phyloP scores from a whole-genome alignment of 2,888 invertebrate species.

The Drosophila algonquin region DNA sequence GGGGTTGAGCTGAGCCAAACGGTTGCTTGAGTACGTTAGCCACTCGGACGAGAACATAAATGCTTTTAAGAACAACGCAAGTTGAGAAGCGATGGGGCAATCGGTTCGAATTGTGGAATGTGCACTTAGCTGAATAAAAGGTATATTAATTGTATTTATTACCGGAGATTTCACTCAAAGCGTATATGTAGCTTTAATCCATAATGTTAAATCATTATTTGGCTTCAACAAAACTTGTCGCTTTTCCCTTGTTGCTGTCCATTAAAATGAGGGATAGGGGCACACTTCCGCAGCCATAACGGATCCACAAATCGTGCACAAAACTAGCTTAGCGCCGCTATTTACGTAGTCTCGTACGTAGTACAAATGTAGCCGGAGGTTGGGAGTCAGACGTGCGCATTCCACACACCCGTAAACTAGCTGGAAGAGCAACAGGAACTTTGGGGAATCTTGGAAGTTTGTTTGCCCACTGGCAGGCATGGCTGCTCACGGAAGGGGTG shows the following conservation, averaged over 20 bases:
- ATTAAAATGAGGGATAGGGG: slow-evolving; percentile 20
- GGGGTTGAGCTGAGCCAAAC: not conserved
- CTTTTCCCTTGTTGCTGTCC: slow-evolving; percentile 4
- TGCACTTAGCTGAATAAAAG: too few species aligned
- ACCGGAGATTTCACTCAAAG: not conserved
- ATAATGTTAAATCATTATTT: slow-evolving; percentile 12
- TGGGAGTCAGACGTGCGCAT: slow-evolving; percentile 38
- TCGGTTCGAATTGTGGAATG: too few species aligned
- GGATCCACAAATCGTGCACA: slow-evolving; percentile 41
- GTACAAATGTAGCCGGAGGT: slow-evolving; percentile 32
- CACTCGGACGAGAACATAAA: not conserved
- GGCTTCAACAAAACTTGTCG: slow-evolving; percentile 8
- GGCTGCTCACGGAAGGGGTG: slow-evolving; percentile 8
- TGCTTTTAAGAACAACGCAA: too few species aligned
- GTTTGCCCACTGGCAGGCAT: slow-evolving; percentile 41
- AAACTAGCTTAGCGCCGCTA: slow-evolving; percentile 31
- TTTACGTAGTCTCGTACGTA: slow-evolving; percentile 28
- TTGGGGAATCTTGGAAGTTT: slow-evolving; percentile 49
- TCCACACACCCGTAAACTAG: slow-evolving; percentile 5
- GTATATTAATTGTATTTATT: too few species aligned
- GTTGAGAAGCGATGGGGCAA: too few species aligned
- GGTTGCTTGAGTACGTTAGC: not conserved
- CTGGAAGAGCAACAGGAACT: slow-evolving; percentile 43
- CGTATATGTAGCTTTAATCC: not conserved
- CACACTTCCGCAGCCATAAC: slow-evolving; percentile 23